A percentile compares a stretch with the other conserved stretches of the same genome.
These are phyloP conservation scores for Tokudaia tokunoshimensis DNA, from an alignment of 2,797 vertebrate species.

Conservation along the genomic window DNA sequence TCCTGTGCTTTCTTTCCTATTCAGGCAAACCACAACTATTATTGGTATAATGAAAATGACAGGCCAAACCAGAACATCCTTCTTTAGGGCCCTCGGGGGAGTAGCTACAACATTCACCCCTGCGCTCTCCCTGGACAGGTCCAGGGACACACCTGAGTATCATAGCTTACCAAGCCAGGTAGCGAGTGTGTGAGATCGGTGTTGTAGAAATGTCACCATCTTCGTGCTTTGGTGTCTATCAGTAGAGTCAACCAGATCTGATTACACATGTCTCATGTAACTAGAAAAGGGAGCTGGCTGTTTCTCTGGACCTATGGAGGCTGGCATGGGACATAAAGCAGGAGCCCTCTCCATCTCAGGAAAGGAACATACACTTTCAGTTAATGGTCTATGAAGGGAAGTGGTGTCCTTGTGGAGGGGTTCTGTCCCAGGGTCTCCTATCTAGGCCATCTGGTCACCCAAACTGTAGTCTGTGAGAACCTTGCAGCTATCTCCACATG, in stretches of 20 bases:
- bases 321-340: not conserved
- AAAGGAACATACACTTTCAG: not conserved
- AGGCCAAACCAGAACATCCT: not conserved
- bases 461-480: not conserved
- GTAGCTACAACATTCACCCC: not conserved
- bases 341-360: not conserved
- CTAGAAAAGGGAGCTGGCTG: constrained; percentile 24
- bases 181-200: not conserved
- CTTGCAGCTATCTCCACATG: not conserved
- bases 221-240: not conserved
- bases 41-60: not conserved
- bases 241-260: not conserved
- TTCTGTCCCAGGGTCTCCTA: not conserved
- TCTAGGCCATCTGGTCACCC: not conserved
- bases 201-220: not conserved
- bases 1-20: not conserved
- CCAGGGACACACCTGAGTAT: not conserved
- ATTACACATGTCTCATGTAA: not conserved
- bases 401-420: accelerated
- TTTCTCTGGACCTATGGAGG: not conserved
- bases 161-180: not conserved
- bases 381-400: not conserved
- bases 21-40: not conserved
- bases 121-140: not conserved
- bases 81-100: not conserved